Evolutionary conservation across 2,888 invertebrate genomes (phyloP).

Genomic region (Oxytorus armatus): DNA sequence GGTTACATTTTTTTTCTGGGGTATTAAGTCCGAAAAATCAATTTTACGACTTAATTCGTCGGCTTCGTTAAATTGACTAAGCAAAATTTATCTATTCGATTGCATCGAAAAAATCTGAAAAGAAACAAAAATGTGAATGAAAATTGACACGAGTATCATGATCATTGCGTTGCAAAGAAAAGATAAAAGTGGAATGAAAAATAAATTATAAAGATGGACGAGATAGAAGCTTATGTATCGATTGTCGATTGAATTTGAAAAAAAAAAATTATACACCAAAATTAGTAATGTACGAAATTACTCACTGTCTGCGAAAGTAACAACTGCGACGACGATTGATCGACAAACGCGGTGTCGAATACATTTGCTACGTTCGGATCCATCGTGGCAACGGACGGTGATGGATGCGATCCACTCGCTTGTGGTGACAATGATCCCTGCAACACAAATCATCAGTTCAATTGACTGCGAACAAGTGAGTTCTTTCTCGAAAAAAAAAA

Average conservation of each 20-base stretch:
- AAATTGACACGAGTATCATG: no score
- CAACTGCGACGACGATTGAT: slow-evolving; percentile 65
- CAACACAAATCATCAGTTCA: background rate
- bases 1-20: no score
- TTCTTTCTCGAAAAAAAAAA: slow-evolving; percentile 7
- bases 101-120: no score
- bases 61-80: no score
- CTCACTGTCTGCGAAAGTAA: slow-evolving; percentile 75
- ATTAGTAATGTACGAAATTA: slow-evolving; percentile 13
- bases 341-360: slow-evolving; percentile 59
- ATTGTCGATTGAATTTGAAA: background rate
- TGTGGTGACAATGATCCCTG: slow-evolving; percentile 84
- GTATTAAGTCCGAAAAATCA: no score
- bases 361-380: slow-evolving; percentile 43
- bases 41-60: no score
- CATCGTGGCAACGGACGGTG: slow-evolving; percentile 6
- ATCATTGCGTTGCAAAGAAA: no score
- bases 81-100: background rate
- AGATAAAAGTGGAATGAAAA: no score
- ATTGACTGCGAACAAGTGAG: background rate
- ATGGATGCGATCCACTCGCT: slow-evolving; percentile 74
- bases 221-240: background rate
- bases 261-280: background rate
- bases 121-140: no score
- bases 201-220: background rate